phyloP scores from a whole-genome alignment of 2,888 invertebrate genomes.

The Leptopterna dolabrata region DNA sequence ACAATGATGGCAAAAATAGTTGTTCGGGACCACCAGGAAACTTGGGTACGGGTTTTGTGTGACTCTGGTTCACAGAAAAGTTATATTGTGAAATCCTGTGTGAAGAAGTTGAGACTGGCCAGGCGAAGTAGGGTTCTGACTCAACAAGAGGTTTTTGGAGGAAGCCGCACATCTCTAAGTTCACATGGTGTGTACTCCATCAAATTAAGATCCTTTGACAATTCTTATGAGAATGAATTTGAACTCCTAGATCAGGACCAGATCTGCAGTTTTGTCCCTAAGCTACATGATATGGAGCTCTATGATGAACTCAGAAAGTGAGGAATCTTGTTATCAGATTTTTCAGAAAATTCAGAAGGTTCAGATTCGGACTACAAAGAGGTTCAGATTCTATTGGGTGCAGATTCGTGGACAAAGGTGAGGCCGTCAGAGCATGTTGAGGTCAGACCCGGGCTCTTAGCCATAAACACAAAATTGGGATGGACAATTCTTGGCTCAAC shows the following conservation, averaged over 20 bases:
- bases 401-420: conserved; percentile 50
- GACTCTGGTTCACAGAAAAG: conserved; percentile 56
- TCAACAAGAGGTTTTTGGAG: conserved; percentile 45
- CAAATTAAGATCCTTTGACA: conserved; percentile 15
- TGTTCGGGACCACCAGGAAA: not conserved
- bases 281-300: conserved; percentile 6
- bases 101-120: not conserved
- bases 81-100: conserved; percentile 54
- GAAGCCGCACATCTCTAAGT: conserved; percentile 12
- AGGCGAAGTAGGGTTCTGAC: not conserved
- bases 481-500: conserved; percentile 43
- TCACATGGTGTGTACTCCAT: conserved; percentile 25
- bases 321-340: conserved; percentile 50
- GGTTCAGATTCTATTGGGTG: conserved; percentile 51
- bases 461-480: conserved; percentile 54
- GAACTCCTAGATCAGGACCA: conserved; percentile 33
- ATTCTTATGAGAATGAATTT: not conserved
- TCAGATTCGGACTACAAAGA: not conserved
- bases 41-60: conserved; percentile 45
- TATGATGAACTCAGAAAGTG: not conserved
- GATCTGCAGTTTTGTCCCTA: conserved; percentile 40
- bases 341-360: not conserved
- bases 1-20: conserved; percentile 23
- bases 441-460: conserved; percentile 6
- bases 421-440: conserved; percentile 38